Evolutionary conservation across 2,888 invertebrate species (phyloP).

Genomic region (Drosophila percnosoma): DNA sequence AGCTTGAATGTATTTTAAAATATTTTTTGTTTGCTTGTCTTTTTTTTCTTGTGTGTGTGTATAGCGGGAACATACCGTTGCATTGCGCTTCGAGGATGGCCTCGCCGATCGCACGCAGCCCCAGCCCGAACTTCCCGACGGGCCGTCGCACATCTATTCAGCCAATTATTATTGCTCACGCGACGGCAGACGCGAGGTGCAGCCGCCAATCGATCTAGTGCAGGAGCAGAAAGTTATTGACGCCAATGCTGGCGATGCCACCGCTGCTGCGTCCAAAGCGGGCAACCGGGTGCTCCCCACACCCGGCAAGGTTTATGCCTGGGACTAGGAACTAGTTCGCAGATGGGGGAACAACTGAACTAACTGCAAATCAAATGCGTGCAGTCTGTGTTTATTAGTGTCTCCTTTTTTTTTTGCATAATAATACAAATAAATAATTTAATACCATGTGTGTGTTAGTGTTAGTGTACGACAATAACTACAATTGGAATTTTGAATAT

Average conservation of each 20-base stretch:
- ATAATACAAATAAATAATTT: conserved; percentile 1
- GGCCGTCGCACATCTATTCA: conserved; percentile 91
- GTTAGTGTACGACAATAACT: background rate
- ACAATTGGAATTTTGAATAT: background rate
- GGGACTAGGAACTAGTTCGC: conserved; percentile 84
- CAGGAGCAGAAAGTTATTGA: conserved; percentile 66
- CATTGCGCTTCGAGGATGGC: conserved; percentile 89
- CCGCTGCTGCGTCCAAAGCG: conserved; percentile 66
- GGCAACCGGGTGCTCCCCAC: conserved; percentile 85
- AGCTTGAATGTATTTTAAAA: conserved; percentile 32
- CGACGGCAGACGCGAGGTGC: conserved; percentile 92
- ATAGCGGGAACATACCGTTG: conserved; percentile 87
- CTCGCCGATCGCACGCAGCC: conserved; percentile 92
- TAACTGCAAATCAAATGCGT: conserved; percentile 4
- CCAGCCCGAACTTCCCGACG: conserved; percentile 92
- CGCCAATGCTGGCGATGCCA: conserved; percentile 70
- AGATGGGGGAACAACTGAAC: background rate
- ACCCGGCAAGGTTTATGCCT: conserved; percentile 87
- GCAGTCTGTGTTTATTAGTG: conserved; percentile 25
- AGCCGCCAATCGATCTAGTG: conserved; percentile 82
- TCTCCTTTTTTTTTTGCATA: conserved; percentile 20
- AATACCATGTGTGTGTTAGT: background rate
- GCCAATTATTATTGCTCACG: conserved; percentile 93
- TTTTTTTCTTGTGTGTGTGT: conserved; percentile 6
- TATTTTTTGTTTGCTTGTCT: conserved; percentile 7